Base-by-base conservation (phyloP, 2,797 vertebrate genomes). In the Artibeus jamaicensis region DNA sequence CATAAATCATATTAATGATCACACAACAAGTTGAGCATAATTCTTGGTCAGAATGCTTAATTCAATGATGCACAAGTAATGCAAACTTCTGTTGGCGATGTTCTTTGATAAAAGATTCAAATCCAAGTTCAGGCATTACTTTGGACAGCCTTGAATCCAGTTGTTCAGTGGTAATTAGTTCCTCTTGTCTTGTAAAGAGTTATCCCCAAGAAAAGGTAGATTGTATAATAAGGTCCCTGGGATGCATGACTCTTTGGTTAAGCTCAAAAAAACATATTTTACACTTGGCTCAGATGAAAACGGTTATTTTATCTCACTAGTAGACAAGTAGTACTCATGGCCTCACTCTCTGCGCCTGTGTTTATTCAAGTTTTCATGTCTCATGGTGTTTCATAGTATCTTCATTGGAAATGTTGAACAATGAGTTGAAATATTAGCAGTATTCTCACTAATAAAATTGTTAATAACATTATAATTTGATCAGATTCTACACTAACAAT, bases 161-260 rank as follows among this genome's bases (percentile, higher is more conserved):
- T 90, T 89, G 83, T 70, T 89, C 42, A 81, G 55, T 77, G 42
- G 87, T 91, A 92, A 86, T 85, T 96, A 88, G 37, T 88, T 95
- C 26, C 12, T 87, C 73, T 92, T 14, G 15, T 85, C 82, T 92
- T 39, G 6, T 5, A 82, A 53, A 86, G 88, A 55, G 12, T 11
- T 67, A 76, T 55, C 29, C 21, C 12, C 73, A 46, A 55, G 71
- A 29, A n/a, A 44, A 84, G 82, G 39, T 18, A 67, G 6, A 32
- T 29, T 77, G 4, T 10, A 57, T 34, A 57, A 86, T 37, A 29
- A 44, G 24, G 42, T 85, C 39, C 32, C 11, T 42, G 19, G 11
- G 9, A 53, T 67, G 16, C 3, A 57, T 37, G 37, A 53, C 42
- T 81, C 9, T 87, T n/a, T 78, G 53, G 59, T 24, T 92, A 46